phyloP scores from a whole-genome alignment of 2,113 vertebrate species.

The Phocoena phocoena region DNA sequence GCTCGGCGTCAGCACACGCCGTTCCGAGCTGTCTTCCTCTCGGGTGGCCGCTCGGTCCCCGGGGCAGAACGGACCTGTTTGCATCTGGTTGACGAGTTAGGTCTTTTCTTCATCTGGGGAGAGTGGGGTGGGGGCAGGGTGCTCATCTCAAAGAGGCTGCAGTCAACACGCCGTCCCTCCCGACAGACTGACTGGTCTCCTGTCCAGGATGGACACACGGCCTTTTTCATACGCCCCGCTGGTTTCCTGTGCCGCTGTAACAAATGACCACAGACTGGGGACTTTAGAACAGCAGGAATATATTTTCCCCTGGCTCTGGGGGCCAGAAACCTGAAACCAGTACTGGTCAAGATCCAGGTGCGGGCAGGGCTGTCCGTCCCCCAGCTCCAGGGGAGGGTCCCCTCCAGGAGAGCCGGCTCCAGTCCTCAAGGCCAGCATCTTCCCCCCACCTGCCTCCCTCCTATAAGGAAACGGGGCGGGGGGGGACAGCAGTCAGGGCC shows the following conservation, averaged over 20 bases:
- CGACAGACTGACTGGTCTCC: neutral
- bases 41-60: neutral
- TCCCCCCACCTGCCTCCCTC: too few relatives aligned
- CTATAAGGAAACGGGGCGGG: rapidly evolving
- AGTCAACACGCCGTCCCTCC: neutral
- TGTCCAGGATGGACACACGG: neutral
- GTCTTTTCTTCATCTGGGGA: neutral
- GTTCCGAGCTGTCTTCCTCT: slow-evolving; percentile 8
- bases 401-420: too few relatives aligned
- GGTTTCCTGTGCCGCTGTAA: neutral
- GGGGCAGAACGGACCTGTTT: neutral
- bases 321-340: neutral
- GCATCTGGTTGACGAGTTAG: slow-evolving; percentile 17
- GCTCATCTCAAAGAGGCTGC: neutral
- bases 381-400: too few relatives aligned
- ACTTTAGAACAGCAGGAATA: neutral
- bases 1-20: neutral
- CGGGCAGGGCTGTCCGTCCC: too few relatives aligned
- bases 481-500: too few relatives aligned
- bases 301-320: too few relatives aligned
- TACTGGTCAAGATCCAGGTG: too few relatives aligned
- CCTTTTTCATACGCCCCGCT: neutral
- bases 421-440: too few relatives aligned
- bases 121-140: rapidly evolving
- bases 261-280: neutral